Base-by-base conservation (phyloP, 53 echinoderm and acorn worm genomes). In the Astropecten irregularis region DNA sequence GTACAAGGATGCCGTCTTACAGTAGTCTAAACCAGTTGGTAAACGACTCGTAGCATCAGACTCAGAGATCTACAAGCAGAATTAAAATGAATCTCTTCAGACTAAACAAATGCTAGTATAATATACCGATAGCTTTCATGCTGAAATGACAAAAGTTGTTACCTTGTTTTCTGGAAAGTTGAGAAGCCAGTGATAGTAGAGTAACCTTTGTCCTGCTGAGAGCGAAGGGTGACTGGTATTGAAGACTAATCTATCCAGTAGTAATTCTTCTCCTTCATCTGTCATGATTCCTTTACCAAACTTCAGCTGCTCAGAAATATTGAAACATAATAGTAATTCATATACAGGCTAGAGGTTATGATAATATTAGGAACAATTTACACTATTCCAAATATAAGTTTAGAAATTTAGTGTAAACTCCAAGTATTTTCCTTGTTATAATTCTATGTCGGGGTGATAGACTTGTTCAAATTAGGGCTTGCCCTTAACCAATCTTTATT, bases 121-220 rank as follows among this genome's bases (percentile, higher is more conserved):
- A 18, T 53, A 20, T 15, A 9, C 19, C 53, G 10, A 4, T 31
- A 64, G 21, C 4, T 16, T 33, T 15, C 65, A 30, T 64, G 27
- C 16, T 64, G 7, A 13, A 30, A 5, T 18, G 15, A 42, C 32
- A 23, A 31, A 49, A 8, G 30, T 13, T 51, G 48, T 60, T 34
- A 90, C 93, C 88, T 90, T 84, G 77, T 91, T 90, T 66, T 93
- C 93, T 32, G 93, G 93, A 66, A 93, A 93, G 69, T 90, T 85
- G 48, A 73, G 73, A 9, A 93, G 68, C 90, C 93, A 89, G 27
- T 89, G 84, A 77, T 30, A 89, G 59, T 66, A 84, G 67, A 89
- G 77, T 23, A 89, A 67, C 16, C 83, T 21, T 59, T 84, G 89
- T 27, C 68, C 84, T 11, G 84, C 55, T 48, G 68, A 64, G 26